phyloP scores from a whole-genome alignment of 2,888 invertebrate genomes.

The Melangyna quadrimaculata region DNA sequence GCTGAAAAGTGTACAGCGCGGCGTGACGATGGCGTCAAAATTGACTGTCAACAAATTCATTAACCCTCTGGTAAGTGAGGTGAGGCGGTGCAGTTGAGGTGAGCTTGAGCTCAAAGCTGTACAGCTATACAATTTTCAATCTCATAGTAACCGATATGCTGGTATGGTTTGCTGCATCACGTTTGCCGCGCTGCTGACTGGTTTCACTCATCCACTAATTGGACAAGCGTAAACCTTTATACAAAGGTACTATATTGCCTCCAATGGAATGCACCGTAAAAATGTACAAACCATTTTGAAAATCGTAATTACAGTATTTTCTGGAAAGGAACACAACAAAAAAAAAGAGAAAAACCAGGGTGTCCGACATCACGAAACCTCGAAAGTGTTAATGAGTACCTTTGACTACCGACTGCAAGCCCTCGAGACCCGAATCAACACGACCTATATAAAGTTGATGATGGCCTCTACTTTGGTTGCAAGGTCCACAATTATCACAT shows the following conservation, averaged over 20 bases:
- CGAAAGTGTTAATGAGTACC: constrained; percentile 64
- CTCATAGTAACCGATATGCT: constrained; percentile 33
- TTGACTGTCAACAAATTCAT: constrained; percentile 70
- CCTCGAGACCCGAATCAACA: constrained; percentile 17
- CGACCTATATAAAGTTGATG: constrained; percentile 36
- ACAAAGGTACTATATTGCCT: not conserved
- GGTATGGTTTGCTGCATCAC: constrained; percentile 31
- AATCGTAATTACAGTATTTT: constrained; percentile 58
- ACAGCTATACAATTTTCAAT: constrained; percentile 4
- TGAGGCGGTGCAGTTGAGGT: constrained; percentile 14
- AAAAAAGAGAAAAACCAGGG: not conserved
- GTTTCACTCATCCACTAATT: constrained; percentile 62
- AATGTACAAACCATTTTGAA: constrained; percentile 36
- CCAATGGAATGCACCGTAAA: constrained; percentile 31
- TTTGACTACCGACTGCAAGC: constrained; percentile 34
- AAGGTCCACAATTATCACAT: constrained; percentile 62
- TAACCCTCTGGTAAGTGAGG: constrained; percentile 59
- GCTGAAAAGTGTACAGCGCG: constrained; percentile 34
- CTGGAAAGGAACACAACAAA: not conserved
- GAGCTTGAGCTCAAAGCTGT: constrained; percentile 19
- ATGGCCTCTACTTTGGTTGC: not conserved
- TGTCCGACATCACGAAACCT: constrained; percentile 14
- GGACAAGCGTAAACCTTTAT: constrained; percentile 46
- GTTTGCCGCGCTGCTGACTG: constrained; percentile 40
- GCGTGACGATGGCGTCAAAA: constrained; percentile 69